Conservation (phyloP, 2,888 invertebrate species). For the Malachius bipustulatus region DNA sequence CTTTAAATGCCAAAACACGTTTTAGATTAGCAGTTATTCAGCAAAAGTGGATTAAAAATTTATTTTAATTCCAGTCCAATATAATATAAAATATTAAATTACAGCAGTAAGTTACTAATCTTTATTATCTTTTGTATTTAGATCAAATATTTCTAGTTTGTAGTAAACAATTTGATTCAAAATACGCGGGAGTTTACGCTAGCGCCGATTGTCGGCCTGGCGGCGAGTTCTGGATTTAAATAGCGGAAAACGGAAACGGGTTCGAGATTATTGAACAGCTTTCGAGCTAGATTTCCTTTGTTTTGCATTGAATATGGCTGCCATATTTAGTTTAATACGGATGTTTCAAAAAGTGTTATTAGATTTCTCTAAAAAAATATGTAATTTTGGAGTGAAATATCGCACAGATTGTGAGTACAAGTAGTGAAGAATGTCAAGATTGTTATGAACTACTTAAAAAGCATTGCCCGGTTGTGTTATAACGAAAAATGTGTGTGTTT, state of each 20-base stretch:
- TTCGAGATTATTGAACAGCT: constrained; percentile 36
- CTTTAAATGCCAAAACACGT: no score
- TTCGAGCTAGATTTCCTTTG: constrained; percentile 47
- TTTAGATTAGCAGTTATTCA: no score
- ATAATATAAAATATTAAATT: no score
- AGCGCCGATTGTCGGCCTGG: no score
- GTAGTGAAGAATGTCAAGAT: constrained; percentile 36
- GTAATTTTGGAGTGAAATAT: constrained; percentile 33
- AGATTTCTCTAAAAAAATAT: constrained; percentile 32
- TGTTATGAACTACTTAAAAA: constrained; percentile 32
- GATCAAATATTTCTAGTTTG: no score
- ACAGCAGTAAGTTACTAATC: no score
- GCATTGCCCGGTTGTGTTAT: constrained; percentile 34
- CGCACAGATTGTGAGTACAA: constrained; percentile 32
- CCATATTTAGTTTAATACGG: constrained; percentile 72
- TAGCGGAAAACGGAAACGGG: constrained; percentile 33
- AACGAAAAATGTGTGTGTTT: constrained; percentile 56
- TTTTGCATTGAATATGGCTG: constrained; percentile 76
- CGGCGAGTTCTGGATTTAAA: constrained; percentile 14
- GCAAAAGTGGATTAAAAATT: no score
- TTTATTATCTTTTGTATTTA: no score
- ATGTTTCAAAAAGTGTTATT: constrained; percentile 54
- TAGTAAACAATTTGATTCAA: no score
- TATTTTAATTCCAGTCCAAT: no score
- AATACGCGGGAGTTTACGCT: no score